Percentiles rank a stretch among this genome's conserved stretches.
Evolutionary conservation across 2,797 vertebrate species (phyloP).

Genomic region (Bradypodion pumilum): DNA sequence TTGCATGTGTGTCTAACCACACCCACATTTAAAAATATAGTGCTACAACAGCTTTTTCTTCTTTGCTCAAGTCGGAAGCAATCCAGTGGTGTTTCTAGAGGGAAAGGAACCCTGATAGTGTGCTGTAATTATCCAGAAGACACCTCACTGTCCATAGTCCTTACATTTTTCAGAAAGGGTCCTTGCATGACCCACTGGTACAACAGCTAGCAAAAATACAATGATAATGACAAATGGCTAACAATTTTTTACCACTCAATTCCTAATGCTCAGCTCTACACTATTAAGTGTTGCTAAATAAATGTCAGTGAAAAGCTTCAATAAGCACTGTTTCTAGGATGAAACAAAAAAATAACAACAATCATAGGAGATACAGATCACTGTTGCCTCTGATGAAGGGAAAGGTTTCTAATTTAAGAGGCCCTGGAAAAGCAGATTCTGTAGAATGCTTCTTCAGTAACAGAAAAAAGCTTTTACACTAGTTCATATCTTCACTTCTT

Average conservation of each 20-base stretch:
- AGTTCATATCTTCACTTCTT: neutral
- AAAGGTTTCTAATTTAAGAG: neutral
- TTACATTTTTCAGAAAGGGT: no score
- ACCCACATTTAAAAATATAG: slow-evolving; percentile 40
- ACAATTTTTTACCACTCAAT: slow-evolving; percentile 27
- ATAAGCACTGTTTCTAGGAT: neutral
- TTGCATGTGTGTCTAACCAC: no score
- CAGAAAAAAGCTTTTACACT: neutral
- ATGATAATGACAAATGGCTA: slow-evolving; percentile 42
- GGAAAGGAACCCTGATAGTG: no score
- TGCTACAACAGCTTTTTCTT: neutral
- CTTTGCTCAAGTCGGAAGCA: no score
- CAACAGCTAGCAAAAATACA: slow-evolving; percentile 29
- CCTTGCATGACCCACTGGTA: no score
- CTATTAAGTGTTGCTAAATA: slow-evolving; percentile 15
- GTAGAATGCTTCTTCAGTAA: neutral
- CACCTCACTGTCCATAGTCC: no score
- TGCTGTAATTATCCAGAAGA: no score
- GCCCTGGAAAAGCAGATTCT: neutral
- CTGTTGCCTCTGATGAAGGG: neutral
- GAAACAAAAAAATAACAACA: neutral
- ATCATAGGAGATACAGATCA: neutral
- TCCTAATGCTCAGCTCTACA: slow-evolving; percentile 32
- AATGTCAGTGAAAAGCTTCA: neutral
- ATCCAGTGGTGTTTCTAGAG: no score